Evolutionary conservation across 2,888 invertebrate species (phyloP).

Genomic region (Adelognathus sp.): DNA sequence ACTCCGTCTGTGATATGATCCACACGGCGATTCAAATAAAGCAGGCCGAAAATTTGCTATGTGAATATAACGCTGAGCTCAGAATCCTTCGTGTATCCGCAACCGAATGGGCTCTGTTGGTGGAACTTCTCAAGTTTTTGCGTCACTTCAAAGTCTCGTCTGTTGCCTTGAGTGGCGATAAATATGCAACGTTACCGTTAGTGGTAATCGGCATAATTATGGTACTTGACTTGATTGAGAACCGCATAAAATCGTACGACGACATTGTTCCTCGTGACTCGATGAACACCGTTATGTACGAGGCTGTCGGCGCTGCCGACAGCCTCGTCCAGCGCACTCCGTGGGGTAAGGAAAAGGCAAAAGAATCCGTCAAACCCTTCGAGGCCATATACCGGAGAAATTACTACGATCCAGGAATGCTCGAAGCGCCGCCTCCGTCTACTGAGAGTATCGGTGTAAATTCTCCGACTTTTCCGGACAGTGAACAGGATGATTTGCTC

Average conservation of each 20-base stretch:
- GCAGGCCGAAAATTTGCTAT: background rate
- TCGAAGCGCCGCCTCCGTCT: background rate
- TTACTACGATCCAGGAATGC: background rate
- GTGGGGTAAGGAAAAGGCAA: conserved; percentile 30
- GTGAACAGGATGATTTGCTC: background rate
- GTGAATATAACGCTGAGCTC: background rate
- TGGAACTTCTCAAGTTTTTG: conserved; percentile 18
- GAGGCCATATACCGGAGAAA: background rate
- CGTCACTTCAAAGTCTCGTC: conserved; percentile 34
- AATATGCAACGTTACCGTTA: conserved; percentile 37
- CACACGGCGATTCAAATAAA: conserved; percentile 1
- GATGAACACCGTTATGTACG: no score
- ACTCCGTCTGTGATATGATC: conserved; percentile 28
- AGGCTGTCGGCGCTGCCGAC: no score
- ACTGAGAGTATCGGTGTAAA: background rate
- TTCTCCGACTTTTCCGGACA: background rate
- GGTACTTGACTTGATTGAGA: conserved; percentile 19
- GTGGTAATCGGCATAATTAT: conserved; percentile 40
- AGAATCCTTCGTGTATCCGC: background rate
- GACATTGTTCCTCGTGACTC: no score
- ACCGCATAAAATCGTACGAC: no score
- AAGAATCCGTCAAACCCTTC: background rate
- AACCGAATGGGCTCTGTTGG: conserved; percentile 32
- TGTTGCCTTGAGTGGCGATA: conserved; percentile 22
- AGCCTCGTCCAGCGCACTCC: conserved; percentile 27